Base-by-base conservation (phyloP, 2,113 vertebrate genomes). In the Leptosomus discolor region DNA sequence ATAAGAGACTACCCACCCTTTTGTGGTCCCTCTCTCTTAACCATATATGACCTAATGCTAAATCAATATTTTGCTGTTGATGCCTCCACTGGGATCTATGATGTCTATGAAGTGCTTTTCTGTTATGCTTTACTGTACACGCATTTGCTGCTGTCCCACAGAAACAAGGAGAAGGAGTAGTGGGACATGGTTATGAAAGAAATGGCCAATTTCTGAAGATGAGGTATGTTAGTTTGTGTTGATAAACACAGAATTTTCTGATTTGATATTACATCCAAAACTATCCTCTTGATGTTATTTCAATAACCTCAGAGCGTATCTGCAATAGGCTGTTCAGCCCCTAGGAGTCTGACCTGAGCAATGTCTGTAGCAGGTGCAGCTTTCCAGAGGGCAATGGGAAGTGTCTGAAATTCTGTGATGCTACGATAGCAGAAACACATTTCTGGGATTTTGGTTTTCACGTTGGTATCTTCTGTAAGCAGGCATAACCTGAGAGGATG, bases 131-230 rank as follows among this genome's bases (percentile, higher is more conserved):
- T 64, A 51, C 58, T 34, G 67, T 74, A 77, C 48, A 56, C 15
- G 36, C 37, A 23, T 84, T 95, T 94, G 85, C 63, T 96, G 77
- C 77, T 69, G 24, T 61, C 96, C 51, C 39, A 3, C 74, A 88
- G 84, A 94, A 96, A 85, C 82, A 88, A 84, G 89, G 65, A 94
- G 90, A 90, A 83, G 20, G n/a, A 9, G 4, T 63, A 57, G 69
- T 81, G 91, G 63, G 75, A 96, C 85, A 61, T 9, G 4, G 5
- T 65, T 80, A 54, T 57, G 77, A 30, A 80, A 90, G 57, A 46
- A 24, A 85, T 1, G 4, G 61, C 39, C 53, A 43, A 4, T 81
- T 96, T 95, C 88, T 97, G 90, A 94, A 97, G 76, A 85, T 46
- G 58, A 81, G 41, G 51, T 92, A 8, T 65, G 24, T 48, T 82